phyloP scores from a whole-genome alignment of 2,888 invertebrate genomes.

The Belgica antarctica region DNA sequence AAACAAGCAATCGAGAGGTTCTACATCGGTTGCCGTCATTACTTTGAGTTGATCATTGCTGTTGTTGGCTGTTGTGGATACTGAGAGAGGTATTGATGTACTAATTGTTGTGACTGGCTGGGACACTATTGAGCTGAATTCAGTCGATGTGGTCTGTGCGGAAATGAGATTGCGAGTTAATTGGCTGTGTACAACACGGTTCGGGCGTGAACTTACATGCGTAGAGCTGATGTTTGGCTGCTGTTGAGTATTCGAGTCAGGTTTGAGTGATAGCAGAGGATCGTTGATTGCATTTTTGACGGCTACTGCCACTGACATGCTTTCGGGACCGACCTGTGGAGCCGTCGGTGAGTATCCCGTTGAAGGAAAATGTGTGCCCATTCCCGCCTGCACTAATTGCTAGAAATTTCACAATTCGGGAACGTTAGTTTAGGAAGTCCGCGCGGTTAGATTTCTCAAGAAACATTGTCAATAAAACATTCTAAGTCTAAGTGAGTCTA shows the following conservation, averaged over 20 bases:
- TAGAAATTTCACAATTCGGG: neutral
- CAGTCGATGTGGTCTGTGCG: constrained; percentile 9
- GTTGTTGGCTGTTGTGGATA: constrained; percentile 38
- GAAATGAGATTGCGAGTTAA: neutral
- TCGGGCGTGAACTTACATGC: constrained; percentile 33
- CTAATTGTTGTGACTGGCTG: constrained; percentile 32
- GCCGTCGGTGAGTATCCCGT: constrained; percentile 1
- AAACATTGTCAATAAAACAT: constrained; percentile 1
- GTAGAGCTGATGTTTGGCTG: constrained; percentile 52
- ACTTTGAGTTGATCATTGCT: constrained; percentile 38
- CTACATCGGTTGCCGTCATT: neutral
- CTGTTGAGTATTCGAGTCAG: constrained; percentile 46
- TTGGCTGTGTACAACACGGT: neutral
- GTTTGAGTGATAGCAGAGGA: constrained; percentile 29
- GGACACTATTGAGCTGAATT: constrained; percentile 27
- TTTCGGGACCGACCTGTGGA: constrained; percentile 47
- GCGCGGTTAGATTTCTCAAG: neutral
- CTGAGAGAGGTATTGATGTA: constrained; percentile 39
- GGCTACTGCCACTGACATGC: constrained; percentile 51
- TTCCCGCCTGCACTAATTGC: constrained; percentile 30
- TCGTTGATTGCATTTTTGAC: constrained; percentile 45
- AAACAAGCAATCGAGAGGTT: neutral
- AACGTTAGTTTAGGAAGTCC: neutral
- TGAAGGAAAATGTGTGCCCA: constrained; percentile 24
- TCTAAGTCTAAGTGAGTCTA: constrained; percentile 16